Percentiles rank a stretch among this genome's conserved stretches.
phyloP scores from a whole-genome alignment of 2,113 vertebrate species.

The Tamias sibiricus region DNA sequence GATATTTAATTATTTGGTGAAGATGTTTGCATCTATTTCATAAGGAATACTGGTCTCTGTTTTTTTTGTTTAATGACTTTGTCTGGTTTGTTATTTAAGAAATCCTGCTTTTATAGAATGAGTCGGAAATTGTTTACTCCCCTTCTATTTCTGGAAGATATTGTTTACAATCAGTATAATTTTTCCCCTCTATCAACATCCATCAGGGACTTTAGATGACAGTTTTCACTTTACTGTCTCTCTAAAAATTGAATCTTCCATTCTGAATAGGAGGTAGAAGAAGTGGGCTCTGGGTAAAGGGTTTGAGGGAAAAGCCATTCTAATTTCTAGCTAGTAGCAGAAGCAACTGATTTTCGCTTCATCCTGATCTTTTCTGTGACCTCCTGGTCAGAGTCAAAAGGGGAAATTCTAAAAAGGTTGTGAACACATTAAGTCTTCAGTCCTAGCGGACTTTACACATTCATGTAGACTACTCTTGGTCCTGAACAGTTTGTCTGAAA shows the following conservation, averaged over 20 bases:
- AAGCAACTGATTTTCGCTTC: neutral
- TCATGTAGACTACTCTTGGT: neutral
- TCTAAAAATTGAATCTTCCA: neutral
- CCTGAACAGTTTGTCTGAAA: neutral
- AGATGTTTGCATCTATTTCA: neutral
- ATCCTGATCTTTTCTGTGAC: neutral
- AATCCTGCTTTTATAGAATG: neutral
- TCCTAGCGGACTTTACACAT: neutral
- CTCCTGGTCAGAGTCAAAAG: neutral
- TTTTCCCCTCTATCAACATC: neutral
- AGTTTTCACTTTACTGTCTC: neutral
- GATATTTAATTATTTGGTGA: neutral
- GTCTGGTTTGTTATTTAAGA: neutral
- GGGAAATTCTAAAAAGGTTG: neutral
- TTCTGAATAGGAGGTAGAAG: neutral
- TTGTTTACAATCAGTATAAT: neutral
- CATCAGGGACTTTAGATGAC: neutral
- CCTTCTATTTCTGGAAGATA: neutral
- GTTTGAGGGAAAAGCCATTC: neutral
- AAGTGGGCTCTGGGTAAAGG: neutral
- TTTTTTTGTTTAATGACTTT: slow-evolving; percentile 9
- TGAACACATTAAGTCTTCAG: neutral
- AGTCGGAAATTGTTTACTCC: neutral
- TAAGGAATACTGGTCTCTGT: neutral
- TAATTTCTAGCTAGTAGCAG: neutral